Evolutionary conservation across 2,797 vertebrate species (phyloP), one percentile per base, ranked within the genome.

Genomic region (Ataeniobius toweri): DNA sequence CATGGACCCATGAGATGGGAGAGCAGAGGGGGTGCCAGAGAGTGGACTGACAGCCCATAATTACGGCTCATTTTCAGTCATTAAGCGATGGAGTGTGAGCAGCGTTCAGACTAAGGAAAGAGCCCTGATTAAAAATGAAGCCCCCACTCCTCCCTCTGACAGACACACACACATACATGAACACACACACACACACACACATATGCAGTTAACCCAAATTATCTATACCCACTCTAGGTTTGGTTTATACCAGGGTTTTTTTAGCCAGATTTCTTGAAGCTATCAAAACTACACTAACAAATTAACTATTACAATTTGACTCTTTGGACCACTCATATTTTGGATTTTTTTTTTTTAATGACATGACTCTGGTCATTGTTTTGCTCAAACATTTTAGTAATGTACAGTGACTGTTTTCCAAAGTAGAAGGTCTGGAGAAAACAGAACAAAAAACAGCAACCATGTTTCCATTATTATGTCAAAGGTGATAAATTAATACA

Each of bases 11-110:
- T 80, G 91, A 92, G 91, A 92, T 89, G 88, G 86, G 78, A 77
- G 87, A 92, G 90, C 89, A 88, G 85, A 90, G 89, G 88, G 92
- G 93, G 89, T 87, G 90, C 87, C 84, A 89, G 83, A 81, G 89
- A 85, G 86, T 86, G 89, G 91, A 94, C 93, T 95, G 94, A 94
- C 94, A 94, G 93, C 89, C 93, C 91, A 91, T 95, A 95, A 95
- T 95, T 95, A 95, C 70, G 77, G 76, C 93, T 94, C 94, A 95
- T 94, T 95, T 95, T 95, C 93, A 92, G 92, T 94, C 93, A 95
- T 95, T 95, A 94, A 94, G 92, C 89, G 85, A 86, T 89, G 89
- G 91, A 93, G 94, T 91, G 92, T 88, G 89, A 93, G 88, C 89
- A 84, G 86, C 91, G 89, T 89, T 91, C 90, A 89, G 88, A 90